Evolutionary conservation across 2,888 invertebrate species (phyloP), one percentile per base, ranked within the genome.

Genomic region (Clivina fossor): DNA sequence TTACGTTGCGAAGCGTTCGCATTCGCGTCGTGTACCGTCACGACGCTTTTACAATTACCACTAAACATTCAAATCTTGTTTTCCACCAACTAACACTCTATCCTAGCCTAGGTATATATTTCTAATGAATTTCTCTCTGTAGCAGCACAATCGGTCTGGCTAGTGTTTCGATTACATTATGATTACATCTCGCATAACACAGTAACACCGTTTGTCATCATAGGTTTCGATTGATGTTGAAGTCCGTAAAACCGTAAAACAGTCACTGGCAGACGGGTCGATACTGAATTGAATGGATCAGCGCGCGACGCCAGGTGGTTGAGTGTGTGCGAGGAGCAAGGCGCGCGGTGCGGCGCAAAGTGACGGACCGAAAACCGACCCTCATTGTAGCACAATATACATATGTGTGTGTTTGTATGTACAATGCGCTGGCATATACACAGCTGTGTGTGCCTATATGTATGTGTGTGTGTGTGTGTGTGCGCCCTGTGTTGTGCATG

Each of bases 291-390:
- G 73, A 73, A 71, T 69, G 69, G 71, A 71, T 71, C 71, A 71
- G 69, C 67, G 72, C 63, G 76, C 73, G 69, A 78, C 71, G 67
- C 73, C 73, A 74, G 73, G 73, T 74, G 74, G 73, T 72, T 70
- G 63, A 63, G 68, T 71, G 73, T 71, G 71, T 70, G n/a, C n/a
- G n/a, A n/a, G n/a, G n/a, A n/a, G n/a, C n/a, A n/a, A n/a, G n/a
- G n/a, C n/a, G n/a, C n/a, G n/a, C n/a, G n/a, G n/a, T n/a, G 70
- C 68, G 66, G 71, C 68, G 66, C 65, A 63, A 73, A 71, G 71
- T n/a, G n/a, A n/a, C n/a, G n/a, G n/a, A n/a, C n/a, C 72, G 72
- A 72, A 69, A 66, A 69, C 68, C 68, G 69, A 66, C 61, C 65
- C 57, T 59, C 61, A 62, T 60, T 61, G 60, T 57, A 60, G 63